Percentiles rank a stretch among this genome's conserved stretches.
phyloP scores from a whole-genome alignment of 2,797 vertebrate species.

The Liparis tanakae region DNA sequence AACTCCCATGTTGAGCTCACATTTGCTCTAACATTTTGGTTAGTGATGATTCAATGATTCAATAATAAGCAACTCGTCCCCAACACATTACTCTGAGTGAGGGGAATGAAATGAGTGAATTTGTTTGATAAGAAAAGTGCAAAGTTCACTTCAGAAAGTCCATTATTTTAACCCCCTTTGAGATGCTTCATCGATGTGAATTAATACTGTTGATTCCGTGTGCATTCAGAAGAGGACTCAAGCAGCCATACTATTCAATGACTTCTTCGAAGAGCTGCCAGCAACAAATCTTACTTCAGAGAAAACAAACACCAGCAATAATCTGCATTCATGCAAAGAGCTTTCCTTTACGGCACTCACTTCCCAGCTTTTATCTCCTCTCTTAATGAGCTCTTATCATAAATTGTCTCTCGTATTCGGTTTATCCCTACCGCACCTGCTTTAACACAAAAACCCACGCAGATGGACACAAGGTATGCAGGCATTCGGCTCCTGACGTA shows the following conservation, averaged over 20 bases:
- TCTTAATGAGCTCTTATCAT: constrained; percentile 41
- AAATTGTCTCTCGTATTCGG: constrained; percentile 27
- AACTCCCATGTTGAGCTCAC: neutral
- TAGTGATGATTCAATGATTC: neutral
- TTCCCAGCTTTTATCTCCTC: constrained; percentile 35
- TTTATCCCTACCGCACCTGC: constrained; percentile 41
- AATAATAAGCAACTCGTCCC: neutral
- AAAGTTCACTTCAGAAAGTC: neutral
- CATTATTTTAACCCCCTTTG: neutral
- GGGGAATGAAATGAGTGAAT: neutral
- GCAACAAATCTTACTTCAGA: constrained; percentile 21
- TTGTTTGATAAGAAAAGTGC: neutral
- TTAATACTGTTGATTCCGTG: neutral
- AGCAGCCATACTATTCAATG: neutral
- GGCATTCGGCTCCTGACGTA: constrained; percentile 42
- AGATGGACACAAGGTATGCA: constrained; percentile 21
- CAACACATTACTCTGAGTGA: neutral
- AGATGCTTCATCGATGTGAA: neutral
- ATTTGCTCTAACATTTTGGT: neutral
- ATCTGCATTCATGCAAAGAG: constrained; percentile 40
- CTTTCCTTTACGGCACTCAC: constrained; percentile 20
- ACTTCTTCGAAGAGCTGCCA: constrained; percentile 16
- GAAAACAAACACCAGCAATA: constrained; percentile 42
- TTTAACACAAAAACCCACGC: constrained; percentile 29
- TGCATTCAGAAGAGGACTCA: constrained; percentile 3